Evolutionary conservation across 92 coral and sea anemone species (phyloP).

Genomic region (Desmophyllum pertusum): DNA sequence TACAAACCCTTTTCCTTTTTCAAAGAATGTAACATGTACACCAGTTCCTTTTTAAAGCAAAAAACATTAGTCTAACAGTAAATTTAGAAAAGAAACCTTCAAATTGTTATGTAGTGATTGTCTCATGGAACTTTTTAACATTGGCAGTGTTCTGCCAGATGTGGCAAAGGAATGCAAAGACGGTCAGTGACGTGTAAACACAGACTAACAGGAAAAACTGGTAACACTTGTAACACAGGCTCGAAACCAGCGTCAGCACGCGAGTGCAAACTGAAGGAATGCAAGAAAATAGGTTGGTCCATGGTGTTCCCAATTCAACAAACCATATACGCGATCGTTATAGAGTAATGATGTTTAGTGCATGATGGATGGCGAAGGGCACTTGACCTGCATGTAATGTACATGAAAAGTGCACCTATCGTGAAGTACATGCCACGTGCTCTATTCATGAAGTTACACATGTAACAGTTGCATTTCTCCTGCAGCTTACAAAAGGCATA

Average conservation of each 20-base stretch:
- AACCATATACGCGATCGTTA: background rate
- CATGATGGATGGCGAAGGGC: no score
- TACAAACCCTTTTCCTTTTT: no score
- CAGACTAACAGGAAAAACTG: constrained; percentile 59
- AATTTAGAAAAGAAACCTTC: background rate
- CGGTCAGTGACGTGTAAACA: constrained; percentile 74
- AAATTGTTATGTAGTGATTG: background rate
- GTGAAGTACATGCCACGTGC: background rate
- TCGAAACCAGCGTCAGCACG: constrained; percentile 32
- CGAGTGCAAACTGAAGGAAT: constrained; percentile 32
- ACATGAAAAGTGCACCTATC: background rate
- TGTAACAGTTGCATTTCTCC: no score
- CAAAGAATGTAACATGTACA: no score
- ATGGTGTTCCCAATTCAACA: background rate
- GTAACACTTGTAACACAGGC: constrained; percentile 42
- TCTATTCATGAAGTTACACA: background rate
- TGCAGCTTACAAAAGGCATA: no score
- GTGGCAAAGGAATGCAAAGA: constrained; percentile 82
- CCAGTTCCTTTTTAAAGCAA: no score
- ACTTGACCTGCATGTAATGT: no score
- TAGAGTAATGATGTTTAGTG: no score
- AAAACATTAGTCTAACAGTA: no score
- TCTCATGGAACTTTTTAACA: background rate
- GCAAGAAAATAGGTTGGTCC: constrained; percentile 20
- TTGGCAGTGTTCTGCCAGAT: constrained; percentile 81